These are phyloP conservation scores for Colius striatus DNA, from an alignment of 2,113 vertebrate species.

Conservation along the genomic window DNA sequence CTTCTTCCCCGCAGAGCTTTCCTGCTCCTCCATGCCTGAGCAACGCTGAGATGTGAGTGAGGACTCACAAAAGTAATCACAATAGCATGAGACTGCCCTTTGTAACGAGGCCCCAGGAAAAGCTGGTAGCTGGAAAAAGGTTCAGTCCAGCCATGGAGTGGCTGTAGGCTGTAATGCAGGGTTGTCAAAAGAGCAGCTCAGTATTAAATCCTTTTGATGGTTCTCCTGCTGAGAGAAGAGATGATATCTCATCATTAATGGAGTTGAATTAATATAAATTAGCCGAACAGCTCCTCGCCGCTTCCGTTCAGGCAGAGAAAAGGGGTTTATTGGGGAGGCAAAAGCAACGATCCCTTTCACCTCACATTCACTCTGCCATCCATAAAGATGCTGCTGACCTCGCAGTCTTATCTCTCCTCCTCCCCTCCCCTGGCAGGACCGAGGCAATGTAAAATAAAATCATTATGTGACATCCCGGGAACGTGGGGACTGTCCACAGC, in stretches of 20 bases:
- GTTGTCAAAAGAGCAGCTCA: conserved; percentile 15
- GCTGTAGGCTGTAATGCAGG: background rate
- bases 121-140: background rate
- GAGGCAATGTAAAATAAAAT: conserved; percentile 16
- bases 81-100: background rate
- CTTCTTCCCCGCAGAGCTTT: background rate
- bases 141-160: background rate
- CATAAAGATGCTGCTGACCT: conserved; percentile 75
- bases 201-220: conserved; percentile 74
- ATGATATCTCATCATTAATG: conserved; percentile 82
- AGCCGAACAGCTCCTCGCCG: conserved; percentile 41
- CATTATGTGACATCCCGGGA: conserved; percentile 22
- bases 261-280: conserved; percentile 85
- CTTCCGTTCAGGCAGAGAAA: conserved; percentile 72
- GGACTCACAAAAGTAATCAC: background rate
- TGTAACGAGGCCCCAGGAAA: background rate
- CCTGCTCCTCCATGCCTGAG: background rate
- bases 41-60: background rate
- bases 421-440: conserved; percentile 1
- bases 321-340: conserved; percentile 69
- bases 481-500: background rate
- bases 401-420: conserved; percentile 52
- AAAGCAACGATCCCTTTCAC: conserved; percentile 65
- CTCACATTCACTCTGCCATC: conserved; percentile 63
- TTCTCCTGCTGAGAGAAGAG: conserved; percentile 61